These are phyloP conservation scores for Dendroctonus valens DNA, from an alignment of 1,140 invertebrate genomes.

Conservation along the genomic window DNA sequence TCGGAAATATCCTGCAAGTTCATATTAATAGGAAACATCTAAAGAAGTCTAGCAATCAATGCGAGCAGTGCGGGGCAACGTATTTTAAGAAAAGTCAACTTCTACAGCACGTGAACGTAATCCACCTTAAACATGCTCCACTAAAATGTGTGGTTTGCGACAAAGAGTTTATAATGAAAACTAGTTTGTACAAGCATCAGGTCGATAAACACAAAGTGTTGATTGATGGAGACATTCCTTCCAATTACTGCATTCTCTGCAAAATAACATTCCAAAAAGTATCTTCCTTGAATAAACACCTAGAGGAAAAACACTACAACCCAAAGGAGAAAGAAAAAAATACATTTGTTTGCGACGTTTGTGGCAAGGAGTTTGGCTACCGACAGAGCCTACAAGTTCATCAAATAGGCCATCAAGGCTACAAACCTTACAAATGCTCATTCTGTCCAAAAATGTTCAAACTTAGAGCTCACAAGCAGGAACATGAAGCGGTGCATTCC, in stretches of 20 bases:
- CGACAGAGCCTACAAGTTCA: constrained; percentile 58
- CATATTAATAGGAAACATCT: neutral
- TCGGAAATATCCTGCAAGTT: constrained; percentile 7
- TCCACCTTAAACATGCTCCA: constrained; percentile 18
- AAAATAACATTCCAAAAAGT: constrained; percentile 21
- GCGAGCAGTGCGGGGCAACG: constrained; percentile 7
- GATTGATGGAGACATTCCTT: constrained; percentile 19
- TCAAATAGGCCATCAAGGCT: constrained; percentile 59
- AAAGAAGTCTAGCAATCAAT: constrained; percentile 4
- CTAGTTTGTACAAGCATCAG: constrained; percentile 23
- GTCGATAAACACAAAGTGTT: constrained; percentile 18
- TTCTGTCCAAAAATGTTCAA: constrained; percentile 35
- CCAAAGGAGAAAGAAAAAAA: constrained; percentile 36
- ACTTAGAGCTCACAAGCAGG: constrained; percentile 2
- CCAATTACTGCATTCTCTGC: constrained; percentile 16
- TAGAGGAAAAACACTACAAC: constrained; percentile 12
- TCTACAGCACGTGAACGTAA: constrained; percentile 16
- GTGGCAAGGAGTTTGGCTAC: constrained; percentile 60
- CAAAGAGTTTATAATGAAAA: constrained; percentile 15
- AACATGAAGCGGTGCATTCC: constrained; percentile 29
- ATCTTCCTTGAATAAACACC: constrained; percentile 9
- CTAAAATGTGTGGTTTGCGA: constrained; percentile 19
- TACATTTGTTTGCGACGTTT: constrained; percentile 65
- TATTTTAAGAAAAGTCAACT: constrained; percentile 16
- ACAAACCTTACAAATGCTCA: constrained; percentile 46